Evolutionary conservation across 1,140 invertebrate species (phyloP), one percentile per base, ranked within the genome.

Genomic region (Micrasema minimum): DNA sequence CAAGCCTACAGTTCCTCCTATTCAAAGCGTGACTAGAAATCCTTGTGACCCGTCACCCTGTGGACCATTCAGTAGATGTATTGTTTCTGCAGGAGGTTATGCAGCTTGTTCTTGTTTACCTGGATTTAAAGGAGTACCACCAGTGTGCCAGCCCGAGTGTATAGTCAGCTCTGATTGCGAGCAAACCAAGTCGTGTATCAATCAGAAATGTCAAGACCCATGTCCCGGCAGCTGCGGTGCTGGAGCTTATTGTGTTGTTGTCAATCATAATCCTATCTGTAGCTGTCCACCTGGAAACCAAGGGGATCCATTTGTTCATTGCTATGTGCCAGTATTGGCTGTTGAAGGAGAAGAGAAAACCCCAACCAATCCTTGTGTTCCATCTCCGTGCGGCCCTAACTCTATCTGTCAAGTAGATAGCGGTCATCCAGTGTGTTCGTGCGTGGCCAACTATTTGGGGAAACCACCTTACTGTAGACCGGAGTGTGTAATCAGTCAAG

Each of bases 221-320:
- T 94, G 92, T 75, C 88, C 88, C 20, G 91, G 90, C 9, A 91
- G 90, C 67, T 96, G 93, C 82, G 93, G 92, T 2, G 78, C 88
- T 7, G 88, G 88, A 70, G 91, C 93, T 11, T 77, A 88, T 16
- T 96, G 93, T 79, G 86, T 88, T 20, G 90, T 92, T 1, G 86
- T 93, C 22, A 93, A 94, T 79, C 92, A 94, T 77, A 93, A 93
- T 80, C 92, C 93, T 2, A 89, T 94, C 69, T 94, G 93, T 77
- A 90, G 87, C 46, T 95, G 93, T 80, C 86, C 90, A 22, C 80
- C 85, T n/a, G 90, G 88, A 38, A 87, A 89, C 78, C 86, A 88
- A 70, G 93, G 93, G 20, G 91, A 96, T 89, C 93, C 93, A 31
- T 94, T 94, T 76, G 85, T 89, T 14, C 88, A 87, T 46, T 96